phyloP scores from a whole-genome alignment of 92 coral and sea anemone species.

The Zoanthus sociatus region DNA sequence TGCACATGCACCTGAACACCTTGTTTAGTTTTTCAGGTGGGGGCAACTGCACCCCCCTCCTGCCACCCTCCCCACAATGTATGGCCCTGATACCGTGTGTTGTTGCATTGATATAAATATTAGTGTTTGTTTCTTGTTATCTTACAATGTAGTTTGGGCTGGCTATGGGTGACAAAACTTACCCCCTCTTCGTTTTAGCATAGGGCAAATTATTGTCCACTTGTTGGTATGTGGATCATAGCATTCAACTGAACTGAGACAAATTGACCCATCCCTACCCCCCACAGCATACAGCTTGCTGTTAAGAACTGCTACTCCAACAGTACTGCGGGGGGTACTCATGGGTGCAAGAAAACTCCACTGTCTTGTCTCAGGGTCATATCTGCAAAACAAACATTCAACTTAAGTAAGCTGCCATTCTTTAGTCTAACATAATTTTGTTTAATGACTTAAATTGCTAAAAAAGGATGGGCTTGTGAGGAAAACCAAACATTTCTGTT shows the following conservation, averaged over 20 bases:
- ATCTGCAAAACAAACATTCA: slow-evolving; percentile 54
- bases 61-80: too few species aligned
- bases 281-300: slow-evolving; percentile 99
- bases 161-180: background rate
- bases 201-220: slow-evolving; percentile 92
- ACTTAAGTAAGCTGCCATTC: background rate
- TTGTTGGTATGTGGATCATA: slow-evolving; percentile 98
- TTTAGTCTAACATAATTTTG: background rate
- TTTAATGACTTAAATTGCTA: too few species aligned
- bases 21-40: too few species aligned
- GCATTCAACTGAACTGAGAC: slow-evolving; percentile 92
- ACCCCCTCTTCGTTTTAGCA: slow-evolving; percentile 99
- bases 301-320: slow-evolving; percentile 94
- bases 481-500: too few species aligned
- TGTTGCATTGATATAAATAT: too few species aligned
- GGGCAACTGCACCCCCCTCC: too few species aligned
- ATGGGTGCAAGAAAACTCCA: slow-evolving; percentile 98
- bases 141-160: too few species aligned
- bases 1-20: too few species aligned
- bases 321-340: slow-evolving; percentile 98
- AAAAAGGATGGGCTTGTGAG: too few species aligned
- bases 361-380: slow-evolving; percentile 92
- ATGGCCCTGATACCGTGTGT: too few species aligned
- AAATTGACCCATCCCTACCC: slow-evolving; percentile 99
- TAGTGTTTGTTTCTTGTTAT: too few species aligned